Base-by-base conservation (phyloP, 2,113 vertebrate genomes). In the Myodes glareolus region DNA sequence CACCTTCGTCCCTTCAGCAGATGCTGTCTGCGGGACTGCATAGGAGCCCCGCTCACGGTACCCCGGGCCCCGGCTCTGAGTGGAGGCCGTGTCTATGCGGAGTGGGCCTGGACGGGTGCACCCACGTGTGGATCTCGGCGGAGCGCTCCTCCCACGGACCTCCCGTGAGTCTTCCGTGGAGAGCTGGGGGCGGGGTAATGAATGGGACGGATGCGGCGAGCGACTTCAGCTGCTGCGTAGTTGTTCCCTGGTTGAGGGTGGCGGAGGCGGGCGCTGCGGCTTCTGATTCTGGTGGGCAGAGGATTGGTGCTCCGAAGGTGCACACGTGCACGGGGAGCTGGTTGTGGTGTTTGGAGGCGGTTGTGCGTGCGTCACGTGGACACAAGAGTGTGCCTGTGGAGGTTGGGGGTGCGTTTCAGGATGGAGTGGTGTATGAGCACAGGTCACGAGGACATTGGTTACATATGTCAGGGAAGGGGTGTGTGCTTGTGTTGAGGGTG, bases 321-420 rank as follows among this genome's bases (percentile, higher is more conserved):
- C 95, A 82, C 97, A 97, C 89, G 97, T 98, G 97, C 92, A 33
- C 80, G 1, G 86, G 70, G 92, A 96, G 86, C 91, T 50, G 91
- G 94, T 96, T 97, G 95, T 97, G 97, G 92, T 91, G 92, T 97
- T 98, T 97, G 97, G 96, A 92, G 97, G 96, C 93, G 95, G 97
- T 94, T 86, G 95, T 97, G 96, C 72, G 70, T 76, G 92, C 92
- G 96, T 98, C 97, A 98, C 97, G 97, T 98, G 97, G 96, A 92
- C 96, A 77, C 89, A 23, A 84, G 94, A 97, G 96, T 96, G 96
- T 97, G 97, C 90, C 90, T 94, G 58, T 92, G 92, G 86, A 80
- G 76, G 86, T 81, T 10, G 33, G 68, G 86, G 50, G 67, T 80
- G 88, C 80, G 5, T 94, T 95, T 94, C 94, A 77, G 95, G 92